These are phyloP conservation scores for Panthera tigris DNA, from an alignment of 2,113 vertebrate species.

Conservation along the genomic window DNA sequence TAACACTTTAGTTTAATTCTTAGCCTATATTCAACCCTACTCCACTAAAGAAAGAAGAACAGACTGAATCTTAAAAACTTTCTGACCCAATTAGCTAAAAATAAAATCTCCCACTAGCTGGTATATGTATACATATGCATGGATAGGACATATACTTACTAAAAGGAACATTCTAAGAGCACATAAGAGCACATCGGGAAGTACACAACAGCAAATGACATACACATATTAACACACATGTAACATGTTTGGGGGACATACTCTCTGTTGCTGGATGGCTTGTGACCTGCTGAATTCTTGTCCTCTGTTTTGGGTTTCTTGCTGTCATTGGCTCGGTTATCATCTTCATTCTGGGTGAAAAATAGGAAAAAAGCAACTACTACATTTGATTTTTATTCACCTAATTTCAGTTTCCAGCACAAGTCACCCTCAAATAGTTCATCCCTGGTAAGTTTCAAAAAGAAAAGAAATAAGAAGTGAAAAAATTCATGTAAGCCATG, in stretches of 20 bases:
- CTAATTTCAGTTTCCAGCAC: slow-evolving; percentile 22
- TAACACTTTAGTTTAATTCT: background rate
- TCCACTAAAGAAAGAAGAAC: background rate
- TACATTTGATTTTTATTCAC: slow-evolving; percentile 36
- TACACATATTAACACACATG: background rate
- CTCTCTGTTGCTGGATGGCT: slow-evolving; percentile 93
- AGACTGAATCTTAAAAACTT: background rate
- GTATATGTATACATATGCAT: background rate
- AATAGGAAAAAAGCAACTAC: slow-evolving; percentile 65
- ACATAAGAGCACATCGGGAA: background rate
- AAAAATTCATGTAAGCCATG: slow-evolving; percentile 24
- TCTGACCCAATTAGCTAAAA: background rate
- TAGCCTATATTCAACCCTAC: background rate
- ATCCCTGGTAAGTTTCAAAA: background rate
- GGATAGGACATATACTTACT: background rate
- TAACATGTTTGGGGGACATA: slow-evolving; percentile 82
- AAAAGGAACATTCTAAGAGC: slow-evolving; percentile 9
- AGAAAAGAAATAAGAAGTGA: background rate
- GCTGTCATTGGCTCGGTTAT: slow-evolving; percentile 90
- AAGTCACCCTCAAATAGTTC: background rate
- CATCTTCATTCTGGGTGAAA: slow-evolving; percentile 92
- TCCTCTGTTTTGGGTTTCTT: slow-evolving; percentile 96
- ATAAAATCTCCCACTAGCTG: background rate
- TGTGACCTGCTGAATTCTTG: slow-evolving; percentile 92
- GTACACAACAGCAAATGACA: background rate